A percentile compares a stretch with the other conserved stretches of the same genome.
phyloP scores from a whole-genome alignment of 2,113 vertebrate species.

The Pollachius pollachius region DNA sequence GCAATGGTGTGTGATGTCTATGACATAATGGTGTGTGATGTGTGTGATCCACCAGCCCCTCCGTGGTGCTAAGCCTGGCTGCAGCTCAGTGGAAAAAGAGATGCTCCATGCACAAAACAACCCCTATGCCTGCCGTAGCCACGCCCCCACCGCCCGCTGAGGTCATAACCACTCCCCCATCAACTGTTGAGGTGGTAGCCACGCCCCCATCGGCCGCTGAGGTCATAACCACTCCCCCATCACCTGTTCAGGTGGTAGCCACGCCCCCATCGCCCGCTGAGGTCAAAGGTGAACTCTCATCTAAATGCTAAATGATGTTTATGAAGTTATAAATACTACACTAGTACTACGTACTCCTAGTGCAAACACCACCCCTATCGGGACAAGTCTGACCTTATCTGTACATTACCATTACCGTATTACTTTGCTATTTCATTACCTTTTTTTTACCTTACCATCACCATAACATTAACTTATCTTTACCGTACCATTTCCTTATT shows the following conservation, averaged over 20 bases:
- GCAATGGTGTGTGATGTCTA: too few relatives aligned
- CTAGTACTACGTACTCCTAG: too few relatives aligned
- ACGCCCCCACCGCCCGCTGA: slow-evolving; percentile 38
- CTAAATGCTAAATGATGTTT: too few relatives aligned
- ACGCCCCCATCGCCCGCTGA: not conserved
- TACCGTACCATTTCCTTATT: too few relatives aligned
- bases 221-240: not conserved
- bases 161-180: not conserved
- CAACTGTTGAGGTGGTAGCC: slow-evolving; percentile 29
- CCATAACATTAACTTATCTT: too few relatives aligned
- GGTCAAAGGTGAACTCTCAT: not conserved
- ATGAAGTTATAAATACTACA: too few relatives aligned
- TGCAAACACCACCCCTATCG: too few relatives aligned
- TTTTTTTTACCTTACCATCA: too few relatives aligned
- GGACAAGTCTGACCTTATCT: too few relatives aligned
- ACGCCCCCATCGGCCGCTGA: slow-evolving; percentile 30
- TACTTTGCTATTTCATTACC: too few relatives aligned
- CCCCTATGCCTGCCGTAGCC: slow-evolving; percentile 32
- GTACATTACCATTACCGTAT: too few relatives aligned
- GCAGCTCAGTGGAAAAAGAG: slow-evolving; percentile 79
- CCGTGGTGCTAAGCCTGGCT: slow-evolving; percentile 85
- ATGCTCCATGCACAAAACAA: slow-evolving; percentile 64
- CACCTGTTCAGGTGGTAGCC: slow-evolving; percentile 29
- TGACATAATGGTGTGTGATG: too few relatives aligned
- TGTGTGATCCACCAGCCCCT: slow-evolving; percentile 70